Evolutionary conservation across 2,797 vertebrate genomes (phyloP), one percentile per base, ranked within the genome.

Genomic region (Poecilia picta): DNA sequence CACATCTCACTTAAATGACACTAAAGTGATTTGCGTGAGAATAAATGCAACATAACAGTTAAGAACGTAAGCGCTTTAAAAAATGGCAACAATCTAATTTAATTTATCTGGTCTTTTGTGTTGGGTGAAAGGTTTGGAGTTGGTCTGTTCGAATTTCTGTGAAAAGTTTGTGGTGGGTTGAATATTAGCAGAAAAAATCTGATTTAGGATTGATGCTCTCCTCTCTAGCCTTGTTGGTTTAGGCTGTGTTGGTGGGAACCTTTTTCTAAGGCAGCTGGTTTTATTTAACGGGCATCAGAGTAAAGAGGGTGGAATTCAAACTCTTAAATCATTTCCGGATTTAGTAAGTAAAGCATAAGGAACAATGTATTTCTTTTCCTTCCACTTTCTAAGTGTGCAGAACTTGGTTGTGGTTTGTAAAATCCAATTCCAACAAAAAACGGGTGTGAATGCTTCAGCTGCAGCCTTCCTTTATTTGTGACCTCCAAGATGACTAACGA

Each of bases 401-500:
- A 66, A 66, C 62, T 20, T 20, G 18, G 5, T 43, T 10, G 4
- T 43, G 12, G 12, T 45, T 45, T 28, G 25, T 45, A 41, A 71
- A 13, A 71, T 4, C 11, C 23, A 43, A 8, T 71, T 15, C 12
- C 25, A 5, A 68, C 23, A 39, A n/a, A 45, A 23, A 23, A 45
- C 5, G 5, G n/a, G 43, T 71, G 43, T 46, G 68, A 45, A 71
- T 46, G 46, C 68, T 71, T 71, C 16, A 8, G 25, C 11, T n/a
- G 13, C 5, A 28, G 3, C 10, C 11, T 2, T 0, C 12, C 25
- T 62, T 15, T 28, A 33, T 18, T 36, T 33, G 3, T 41, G 64
- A 66, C 62, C 76, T 70, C 59, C 47, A 33, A 11, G 39, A 70
- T 77, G 74, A 87, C 82, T 76, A 43, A 70, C 5, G 70, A 55